Evolutionary conservation across 2,113 vertebrate genomes (phyloP), one percentile per base, ranked within the genome.

Genomic region (Notarius lentiginosus): DNA sequence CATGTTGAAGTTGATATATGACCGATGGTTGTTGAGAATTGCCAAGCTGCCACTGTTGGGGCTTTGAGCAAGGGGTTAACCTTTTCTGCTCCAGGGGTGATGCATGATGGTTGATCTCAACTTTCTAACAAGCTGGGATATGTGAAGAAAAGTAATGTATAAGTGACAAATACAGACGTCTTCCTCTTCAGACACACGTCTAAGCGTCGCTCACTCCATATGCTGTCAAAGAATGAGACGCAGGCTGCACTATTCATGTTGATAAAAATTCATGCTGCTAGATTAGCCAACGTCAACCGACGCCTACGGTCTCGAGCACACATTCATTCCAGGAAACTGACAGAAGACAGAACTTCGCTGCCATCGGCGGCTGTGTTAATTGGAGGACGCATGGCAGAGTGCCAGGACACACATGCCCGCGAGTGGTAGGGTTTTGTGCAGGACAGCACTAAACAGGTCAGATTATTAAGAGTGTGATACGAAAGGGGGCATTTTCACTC

Each of bases 351-450:
- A 81, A 61, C 81, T 27, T 89, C 91, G 88, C 91, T 93, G 93
- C 93, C 91, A 91, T 34, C 87, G 85, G 88, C 72, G 84, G 84
- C 84, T 85, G 66, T 89, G 93, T 94, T 95, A 95, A 94, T 94
- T 93, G 92, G 93, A 92, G 92, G 94, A 90, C 90, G 90, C 93
- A 81, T 92, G 92, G 92, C 91, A 81, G 87, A 89, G 90, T 93
- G 93, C 93, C 94, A 94, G 92, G 89, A 92, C 75, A 65, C 27
- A 14, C 15, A 92, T 88, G 91, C 83, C 88, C 89, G 88, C 90
- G 86, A 82, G 89, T 90, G 84, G 90, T 92, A 92, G 91, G 86
- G 49, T 83, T 80, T 79, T 80, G 82, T 89, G 84, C 89, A 84
- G 90, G 91, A 90, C 88, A 58, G 81, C 53, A 12, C 14, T 60